Evolutionary conservation across 2,888 invertebrate genomes (phyloP).

Genomic region (Orthosia gracilis): DNA sequence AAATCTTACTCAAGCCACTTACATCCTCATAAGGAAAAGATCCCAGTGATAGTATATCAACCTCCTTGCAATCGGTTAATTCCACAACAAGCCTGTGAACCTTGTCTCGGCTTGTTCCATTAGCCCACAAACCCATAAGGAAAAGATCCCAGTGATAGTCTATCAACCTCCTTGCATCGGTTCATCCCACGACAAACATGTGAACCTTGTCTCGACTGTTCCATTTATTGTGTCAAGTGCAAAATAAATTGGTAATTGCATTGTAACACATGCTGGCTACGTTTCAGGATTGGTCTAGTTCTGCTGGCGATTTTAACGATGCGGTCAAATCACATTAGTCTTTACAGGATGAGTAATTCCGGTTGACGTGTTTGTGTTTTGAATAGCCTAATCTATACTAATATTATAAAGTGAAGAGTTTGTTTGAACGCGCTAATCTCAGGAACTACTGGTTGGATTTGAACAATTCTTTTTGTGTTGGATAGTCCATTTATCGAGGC

Average conservation of each 20-base stretch:
- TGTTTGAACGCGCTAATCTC: too few species aligned
- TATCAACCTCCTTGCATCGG: slow-evolving; percentile 29
- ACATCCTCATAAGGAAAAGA: too few species aligned
- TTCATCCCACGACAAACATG: slow-evolving; percentile 24
- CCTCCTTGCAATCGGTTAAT: too few species aligned
- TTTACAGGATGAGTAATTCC: not conserved
- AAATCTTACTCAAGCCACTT: slow-evolving; percentile 28
- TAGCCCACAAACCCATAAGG: slow-evolving; percentile 11
- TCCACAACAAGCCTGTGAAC: too few species aligned
- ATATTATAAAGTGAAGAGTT: too few species aligned
- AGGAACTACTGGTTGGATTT: too few species aligned
- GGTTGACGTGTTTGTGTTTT: not conserved
- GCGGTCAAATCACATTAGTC: not conserved
- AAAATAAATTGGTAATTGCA: slow-evolving; percentile 43
- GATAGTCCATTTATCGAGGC: too few species aligned
- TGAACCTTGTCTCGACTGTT: slow-evolving; percentile 32
- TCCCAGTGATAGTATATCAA: too few species aligned
- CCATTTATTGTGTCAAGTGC: slow-evolving; percentile 56
- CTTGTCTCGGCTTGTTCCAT: too few species aligned
- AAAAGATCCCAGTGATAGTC: slow-evolving; percentile 39
- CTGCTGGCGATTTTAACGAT: not conserved
- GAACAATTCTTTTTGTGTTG: too few species aligned
- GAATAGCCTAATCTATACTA: not conserved
- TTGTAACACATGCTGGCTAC: slow-evolving; percentile 1
- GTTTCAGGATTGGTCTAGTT: slow-evolving; percentile 1